Evolutionary conservation across 2,888 invertebrate species (phyloP).

Genomic region (Anthrax anthrax): DNA sequence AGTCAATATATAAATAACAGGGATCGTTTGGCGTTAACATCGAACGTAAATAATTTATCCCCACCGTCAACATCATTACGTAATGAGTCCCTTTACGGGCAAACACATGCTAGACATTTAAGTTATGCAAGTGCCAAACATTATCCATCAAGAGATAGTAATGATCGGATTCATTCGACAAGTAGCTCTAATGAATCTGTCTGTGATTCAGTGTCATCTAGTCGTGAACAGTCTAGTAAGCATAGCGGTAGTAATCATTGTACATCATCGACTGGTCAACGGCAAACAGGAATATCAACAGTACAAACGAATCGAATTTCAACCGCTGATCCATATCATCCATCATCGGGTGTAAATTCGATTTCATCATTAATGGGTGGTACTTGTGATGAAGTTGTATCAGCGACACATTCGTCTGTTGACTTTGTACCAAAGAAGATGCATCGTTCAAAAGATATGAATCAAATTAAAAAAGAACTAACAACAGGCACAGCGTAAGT

Average conservation of each 20-base stretch:
- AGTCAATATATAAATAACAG: slow-evolving; percentile 11
- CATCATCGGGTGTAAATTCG: slow-evolving; percentile 4
- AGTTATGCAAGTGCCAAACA: slow-evolving; percentile 27
- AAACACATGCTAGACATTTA: slow-evolving; percentile 19
- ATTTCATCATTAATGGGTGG: slow-evolving; percentile 8
- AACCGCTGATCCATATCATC: slow-evolving; percentile 4
- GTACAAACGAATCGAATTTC: not conserved
- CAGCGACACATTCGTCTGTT: slow-evolving; percentile 16
- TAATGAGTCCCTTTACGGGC: slow-evolving; percentile 17
- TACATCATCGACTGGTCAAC: not conserved
- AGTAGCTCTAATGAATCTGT: slow-evolving; percentile 81
- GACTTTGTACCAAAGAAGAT: slow-evolving; percentile 40
- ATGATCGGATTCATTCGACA: slow-evolving; percentile 36
- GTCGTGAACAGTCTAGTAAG: slow-evolving; percentile 32
- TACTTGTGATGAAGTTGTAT: slow-evolving; percentile 7
- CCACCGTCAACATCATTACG: slow-evolving; percentile 24
- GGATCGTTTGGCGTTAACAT: slow-evolving; percentile 18
- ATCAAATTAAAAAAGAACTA: slow-evolving; percentile 32
- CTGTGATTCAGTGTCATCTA: slow-evolving; percentile 49
- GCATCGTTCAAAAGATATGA: slow-evolving; percentile 39
- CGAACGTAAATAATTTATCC: slow-evolving; percentile 26
- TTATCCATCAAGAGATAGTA: slow-evolving; percentile 26
- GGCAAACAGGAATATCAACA: not conserved
- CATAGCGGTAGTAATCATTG: not conserved
- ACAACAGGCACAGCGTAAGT: slow-evolving; percentile 33